Conservation (phyloP, 2,888 invertebrate genomes). For the Furcula furcula region DNA sequence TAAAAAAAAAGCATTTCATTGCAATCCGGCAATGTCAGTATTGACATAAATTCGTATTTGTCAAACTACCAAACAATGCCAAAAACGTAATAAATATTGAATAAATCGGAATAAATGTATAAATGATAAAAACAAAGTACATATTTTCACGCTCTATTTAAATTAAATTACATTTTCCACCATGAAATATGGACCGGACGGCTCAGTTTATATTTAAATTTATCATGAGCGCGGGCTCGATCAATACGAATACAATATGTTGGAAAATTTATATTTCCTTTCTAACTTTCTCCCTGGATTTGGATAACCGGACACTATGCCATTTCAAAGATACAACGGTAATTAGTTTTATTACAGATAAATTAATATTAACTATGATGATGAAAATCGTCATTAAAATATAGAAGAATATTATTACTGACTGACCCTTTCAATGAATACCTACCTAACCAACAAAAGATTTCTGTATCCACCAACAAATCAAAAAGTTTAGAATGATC, state of each 20-base stretch:
- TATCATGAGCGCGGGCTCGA: constrained; percentile 38
- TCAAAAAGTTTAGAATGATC: too few species aligned
- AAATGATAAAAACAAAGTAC: constrained; percentile 14
- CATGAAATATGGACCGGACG: constrained; percentile 11
- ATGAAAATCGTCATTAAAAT: too few species aligned
- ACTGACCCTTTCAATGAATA: too few species aligned
- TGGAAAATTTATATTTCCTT: constrained; percentile 49
- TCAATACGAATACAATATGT: constrained; percentile 44
- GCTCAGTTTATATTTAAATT: constrained; percentile 41
- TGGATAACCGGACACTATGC: constrained; percentile 35
- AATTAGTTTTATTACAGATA: too few species aligned
- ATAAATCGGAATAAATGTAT: too few species aligned
- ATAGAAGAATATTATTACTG: too few species aligned
- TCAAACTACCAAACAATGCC: background rate
- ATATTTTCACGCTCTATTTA: constrained; percentile 11
- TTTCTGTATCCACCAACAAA: too few species aligned
- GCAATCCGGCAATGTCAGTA: too few species aligned
- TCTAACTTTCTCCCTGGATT: constrained; percentile 40
- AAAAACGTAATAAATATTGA: background rate
- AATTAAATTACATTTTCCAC: constrained; percentile 12
- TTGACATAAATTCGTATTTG: too few species aligned
- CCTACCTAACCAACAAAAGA: too few species aligned
- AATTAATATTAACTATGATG: too few species aligned
- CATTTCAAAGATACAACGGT: constrained; percentile 49
- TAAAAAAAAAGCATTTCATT: too few species aligned